These are phyloP conservation scores for Bicyclus anynana DNA, from an alignment of 1,140 invertebrate species.

Conservation along the genomic window DNA sequence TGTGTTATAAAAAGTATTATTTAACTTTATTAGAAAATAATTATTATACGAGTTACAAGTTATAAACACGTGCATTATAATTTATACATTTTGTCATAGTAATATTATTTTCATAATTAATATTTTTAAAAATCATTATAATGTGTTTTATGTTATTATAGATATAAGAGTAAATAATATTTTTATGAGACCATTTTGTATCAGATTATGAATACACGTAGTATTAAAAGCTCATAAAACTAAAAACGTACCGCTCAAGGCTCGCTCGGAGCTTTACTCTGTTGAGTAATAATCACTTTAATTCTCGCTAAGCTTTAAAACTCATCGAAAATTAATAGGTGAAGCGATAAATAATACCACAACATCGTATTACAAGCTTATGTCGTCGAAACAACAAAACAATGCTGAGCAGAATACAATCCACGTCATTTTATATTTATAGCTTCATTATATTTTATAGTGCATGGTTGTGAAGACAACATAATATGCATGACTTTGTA, in stretches of 20 bases:
- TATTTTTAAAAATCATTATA: too few relatives aligned
- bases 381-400: neutral
- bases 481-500: too few relatives aligned
- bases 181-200: too few relatives aligned
- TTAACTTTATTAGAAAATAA: too few relatives aligned
- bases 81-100: too few relatives aligned
- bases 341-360: neutral
- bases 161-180: too few relatives aligned
- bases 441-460: neutral
- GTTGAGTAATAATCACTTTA: neutral
- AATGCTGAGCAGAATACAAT: neutral
- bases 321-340: neutral
- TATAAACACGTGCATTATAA: too few relatives aligned
- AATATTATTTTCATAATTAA: too few relatives aligned
- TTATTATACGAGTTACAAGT: too few relatives aligned
- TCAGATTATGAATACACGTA: neutral
- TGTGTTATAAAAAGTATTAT: too few relatives aligned
- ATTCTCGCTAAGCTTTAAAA: neutral
- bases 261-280: neutral
- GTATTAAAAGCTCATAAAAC: neutral
- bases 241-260: neutral
- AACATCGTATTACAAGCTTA: neutral
- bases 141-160: too few relatives aligned
- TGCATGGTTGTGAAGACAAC: too few relatives aligned
- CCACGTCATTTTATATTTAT: neutral